These are phyloP conservation scores for Megamerina dolium DNA, from an alignment of 2,888 invertebrate genomes.

Conservation along the genomic window DNA sequence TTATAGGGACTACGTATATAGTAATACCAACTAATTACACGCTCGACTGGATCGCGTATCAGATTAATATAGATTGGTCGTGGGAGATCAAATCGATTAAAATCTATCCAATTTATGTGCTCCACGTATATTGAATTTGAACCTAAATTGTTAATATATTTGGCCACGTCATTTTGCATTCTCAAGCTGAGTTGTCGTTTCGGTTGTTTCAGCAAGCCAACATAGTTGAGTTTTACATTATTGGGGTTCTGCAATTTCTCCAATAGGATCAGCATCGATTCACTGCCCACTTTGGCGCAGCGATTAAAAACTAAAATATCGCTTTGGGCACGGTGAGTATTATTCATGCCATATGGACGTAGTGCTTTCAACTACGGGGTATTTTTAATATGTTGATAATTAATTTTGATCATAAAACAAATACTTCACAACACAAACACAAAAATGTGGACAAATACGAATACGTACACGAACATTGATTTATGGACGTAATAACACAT, in stretches of 20 bases:
- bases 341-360: constrained; percentile 65
- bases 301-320: constrained; percentile 58
- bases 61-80: constrained; percentile 75
- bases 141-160: constrained; percentile 58
- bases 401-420: too few species aligned
- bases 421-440: too few species aligned
- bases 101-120: constrained; percentile 77
- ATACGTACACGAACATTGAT: too few species aligned
- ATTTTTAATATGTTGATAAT: too few species aligned
- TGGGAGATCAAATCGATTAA: constrained; percentile 71
- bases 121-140: constrained; percentile 77
- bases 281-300: constrained; percentile 60
- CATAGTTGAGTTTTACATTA: constrained; percentile 56
- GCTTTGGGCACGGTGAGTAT: constrained; percentile 63
- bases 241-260: constrained; percentile 55
- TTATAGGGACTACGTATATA: constrained; percentile 58
- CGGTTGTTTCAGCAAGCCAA: constrained; percentile 38
- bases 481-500: too few species aligned
- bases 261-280: constrained; percentile 77
- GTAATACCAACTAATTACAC: constrained; percentile 87
- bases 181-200: constrained; percentile 17
- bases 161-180: constrained; percentile 19
- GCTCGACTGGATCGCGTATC: constrained; percentile 81
- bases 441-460: too few species aligned
- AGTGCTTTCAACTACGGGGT: constrained; percentile 51